A percentile compares a stretch with the other conserved stretches of the same genome.
These are phyloP conservation scores for Channa striata DNA, from an alignment of 2,797 vertebrate species.

Conservation along the genomic window DNA sequence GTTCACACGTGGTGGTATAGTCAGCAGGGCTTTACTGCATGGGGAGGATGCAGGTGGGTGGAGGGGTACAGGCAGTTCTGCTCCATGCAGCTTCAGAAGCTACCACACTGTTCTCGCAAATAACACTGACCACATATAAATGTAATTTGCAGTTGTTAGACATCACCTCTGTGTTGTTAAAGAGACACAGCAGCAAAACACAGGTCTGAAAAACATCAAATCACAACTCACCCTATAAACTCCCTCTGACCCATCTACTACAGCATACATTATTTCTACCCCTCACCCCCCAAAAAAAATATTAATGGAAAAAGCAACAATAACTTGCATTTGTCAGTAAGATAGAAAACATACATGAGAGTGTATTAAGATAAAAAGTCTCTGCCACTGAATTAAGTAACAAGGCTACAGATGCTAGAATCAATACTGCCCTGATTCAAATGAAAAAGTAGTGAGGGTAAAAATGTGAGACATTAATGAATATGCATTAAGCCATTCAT, in stretches of 20 bases:
- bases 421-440: slow-evolving; percentile 15
- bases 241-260: not conserved
- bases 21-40: slow-evolving; percentile 21
- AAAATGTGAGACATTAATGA: slow-evolving; percentile 50
- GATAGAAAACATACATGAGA: slow-evolving; percentile 20
- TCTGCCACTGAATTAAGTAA: slow-evolving; percentile 17
- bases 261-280: not conserved
- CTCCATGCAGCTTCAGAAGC: slow-evolving; percentile 15
- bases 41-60: slow-evolving; percentile 26
- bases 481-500: slow-evolving; percentile 50
- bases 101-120: not conserved
- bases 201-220: not conserved
- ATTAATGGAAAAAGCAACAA: slow-evolving; percentile 5
- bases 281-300: not conserved
- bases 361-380: slow-evolving; percentile 31
- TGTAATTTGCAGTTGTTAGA: slow-evolving; percentile 29
- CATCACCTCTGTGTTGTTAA: slow-evolving; percentile 18
- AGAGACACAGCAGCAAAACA: slow-evolving; percentile 21
- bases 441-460: slow-evolving; percentile 24
- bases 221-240: slow-evolving; percentile 35
- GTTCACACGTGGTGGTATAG: slow-evolving; percentile 45
- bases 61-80: not conserved
- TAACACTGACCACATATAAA: slow-evolving; percentile 26
- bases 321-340: slow-evolving; percentile 20
- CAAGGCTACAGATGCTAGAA: slow-evolving; percentile 2